phyloP scores from a whole-genome alignment of 2,888 invertebrate genomes.

The Drosophila macrospina region DNA sequence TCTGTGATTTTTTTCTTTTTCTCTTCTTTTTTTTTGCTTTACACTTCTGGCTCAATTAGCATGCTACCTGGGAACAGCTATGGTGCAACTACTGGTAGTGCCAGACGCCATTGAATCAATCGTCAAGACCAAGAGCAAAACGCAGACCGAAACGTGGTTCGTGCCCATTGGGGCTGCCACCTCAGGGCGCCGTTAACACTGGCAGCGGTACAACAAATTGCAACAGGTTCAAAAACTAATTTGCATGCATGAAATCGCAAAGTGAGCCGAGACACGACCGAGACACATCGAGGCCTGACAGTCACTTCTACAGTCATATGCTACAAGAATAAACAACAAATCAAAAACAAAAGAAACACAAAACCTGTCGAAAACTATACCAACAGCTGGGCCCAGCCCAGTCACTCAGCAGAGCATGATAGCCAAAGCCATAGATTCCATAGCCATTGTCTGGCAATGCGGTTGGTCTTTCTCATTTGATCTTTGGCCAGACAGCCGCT shows the following conservation, averaged over 20 bases:
- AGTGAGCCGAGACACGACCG: slow-evolving; percentile 69
- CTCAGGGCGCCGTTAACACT: slow-evolving; percentile 54
- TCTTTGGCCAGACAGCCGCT: slow-evolving; percentile 67
- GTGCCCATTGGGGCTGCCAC: slow-evolving; percentile 32
- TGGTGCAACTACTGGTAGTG: slow-evolving; percentile 11
- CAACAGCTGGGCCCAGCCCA: slow-evolving; percentile 50
- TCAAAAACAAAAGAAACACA: neutral
- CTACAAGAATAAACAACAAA: slow-evolving; percentile 2
- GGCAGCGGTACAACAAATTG: slow-evolving; percentile 64
- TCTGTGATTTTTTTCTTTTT: too few relatives aligned
- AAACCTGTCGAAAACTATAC: slow-evolving; percentile 55
- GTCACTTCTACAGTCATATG: slow-evolving; percentile 54
- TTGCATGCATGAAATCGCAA: slow-evolving; percentile 78
- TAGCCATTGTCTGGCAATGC: slow-evolving; percentile 70
- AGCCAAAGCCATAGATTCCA: slow-evolving; percentile 4
- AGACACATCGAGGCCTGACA: slow-evolving; percentile 59
- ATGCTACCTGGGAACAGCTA: slow-evolving; percentile 59
- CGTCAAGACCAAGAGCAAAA: slow-evolving; percentile 6
- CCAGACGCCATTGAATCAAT: slow-evolving; percentile 26
- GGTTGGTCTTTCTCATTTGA: slow-evolving; percentile 70
- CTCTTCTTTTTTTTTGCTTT: too few relatives aligned
- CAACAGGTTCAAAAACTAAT: slow-evolving; percentile 80
- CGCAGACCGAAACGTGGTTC: slow-evolving; percentile 16
- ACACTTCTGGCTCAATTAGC: slow-evolving; percentile 64
- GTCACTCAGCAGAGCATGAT: slow-evolving; percentile 24